Evolutionary conservation across 2,113 vertebrate genomes (phyloP).

Genomic region (Todiramphus chloris): DNA sequence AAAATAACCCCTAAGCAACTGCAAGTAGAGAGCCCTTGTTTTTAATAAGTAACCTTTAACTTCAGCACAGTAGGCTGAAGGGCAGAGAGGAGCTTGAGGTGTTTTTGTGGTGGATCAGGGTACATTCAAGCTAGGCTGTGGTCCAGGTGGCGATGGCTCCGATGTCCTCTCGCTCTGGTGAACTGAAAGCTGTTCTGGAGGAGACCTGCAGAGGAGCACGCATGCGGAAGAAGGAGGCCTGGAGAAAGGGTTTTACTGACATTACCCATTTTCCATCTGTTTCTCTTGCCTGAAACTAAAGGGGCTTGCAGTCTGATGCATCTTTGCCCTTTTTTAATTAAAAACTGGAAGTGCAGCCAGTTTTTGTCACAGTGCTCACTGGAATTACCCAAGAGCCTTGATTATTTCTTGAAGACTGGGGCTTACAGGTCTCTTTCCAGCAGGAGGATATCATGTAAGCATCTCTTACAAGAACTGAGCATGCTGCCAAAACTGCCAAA

Average conservation of each 20-base stretch:
- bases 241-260: background rate
- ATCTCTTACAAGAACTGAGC: background rate
- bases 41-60: slow-evolving; percentile 20
- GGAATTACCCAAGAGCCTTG: background rate
- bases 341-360: background rate
- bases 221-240: background rate
- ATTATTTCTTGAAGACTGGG: background rate
- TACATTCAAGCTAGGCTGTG: background rate
- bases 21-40: background rate
- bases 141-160: background rate
- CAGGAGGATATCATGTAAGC: background rate
- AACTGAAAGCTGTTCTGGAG: background rate
- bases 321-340: background rate
- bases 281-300: background rate
- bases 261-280: background rate
- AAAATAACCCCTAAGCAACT: background rate
- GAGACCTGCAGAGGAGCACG: background rate
- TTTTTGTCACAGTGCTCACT: background rate
- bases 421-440: background rate
- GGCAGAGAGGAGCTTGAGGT: background rate
- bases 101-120: background rate
- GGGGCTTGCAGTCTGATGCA: background rate
- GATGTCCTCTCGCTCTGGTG: background rate
- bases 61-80: background rate
- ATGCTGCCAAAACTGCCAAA: background rate